Evolutionary conservation across 2,113 vertebrate genomes (phyloP).

Genomic region (Menidia beryllina): DNA sequence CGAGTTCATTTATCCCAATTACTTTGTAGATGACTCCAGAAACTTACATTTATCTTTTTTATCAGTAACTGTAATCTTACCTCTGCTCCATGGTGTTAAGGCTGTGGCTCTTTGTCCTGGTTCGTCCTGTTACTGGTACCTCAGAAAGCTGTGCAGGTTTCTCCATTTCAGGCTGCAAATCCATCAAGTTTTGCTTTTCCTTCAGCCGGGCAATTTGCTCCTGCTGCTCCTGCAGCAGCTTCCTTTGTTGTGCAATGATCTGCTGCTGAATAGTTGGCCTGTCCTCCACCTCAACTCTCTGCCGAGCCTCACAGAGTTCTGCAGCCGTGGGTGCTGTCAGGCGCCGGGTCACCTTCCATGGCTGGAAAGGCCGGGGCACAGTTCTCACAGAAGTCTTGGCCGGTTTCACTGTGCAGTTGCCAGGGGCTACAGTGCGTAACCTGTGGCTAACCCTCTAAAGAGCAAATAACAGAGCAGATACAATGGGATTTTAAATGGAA

Average conservation of each 20-base stretch:
- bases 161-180: constrained; percentile 73
- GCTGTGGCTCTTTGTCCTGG: constrained; percentile 33
- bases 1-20: not conserved
- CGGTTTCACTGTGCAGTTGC: constrained; percentile 3
- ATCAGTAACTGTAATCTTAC: constrained; percentile 16
- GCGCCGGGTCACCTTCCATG: constrained; percentile 79
- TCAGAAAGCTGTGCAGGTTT: constrained; percentile 38
- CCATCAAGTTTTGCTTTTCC: constrained; percentile 79
- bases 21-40: not conserved
- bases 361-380: constrained; percentile 50
- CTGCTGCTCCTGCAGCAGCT: constrained; percentile 88
- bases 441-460: constrained; percentile 23
- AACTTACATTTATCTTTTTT: not conserved
- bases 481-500: not conserved
- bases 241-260: constrained; percentile 87
- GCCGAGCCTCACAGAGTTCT: constrained; percentile 53
- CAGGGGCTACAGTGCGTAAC: constrained; percentile 10
- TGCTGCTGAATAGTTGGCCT: constrained; percentile 83
- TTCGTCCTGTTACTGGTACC: not conserved
- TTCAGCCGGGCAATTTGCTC: constrained; percentile 85
- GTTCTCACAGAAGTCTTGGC: not conserved
- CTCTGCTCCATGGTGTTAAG: constrained; percentile 38
- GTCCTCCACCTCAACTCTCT: constrained; percentile 67
- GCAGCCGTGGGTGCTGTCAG: constrained; percentile 56
- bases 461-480: constrained; percentile 14